Conservation (phyloP, 2,888 invertebrate species). For the Hyposoter dolosus region DNA sequence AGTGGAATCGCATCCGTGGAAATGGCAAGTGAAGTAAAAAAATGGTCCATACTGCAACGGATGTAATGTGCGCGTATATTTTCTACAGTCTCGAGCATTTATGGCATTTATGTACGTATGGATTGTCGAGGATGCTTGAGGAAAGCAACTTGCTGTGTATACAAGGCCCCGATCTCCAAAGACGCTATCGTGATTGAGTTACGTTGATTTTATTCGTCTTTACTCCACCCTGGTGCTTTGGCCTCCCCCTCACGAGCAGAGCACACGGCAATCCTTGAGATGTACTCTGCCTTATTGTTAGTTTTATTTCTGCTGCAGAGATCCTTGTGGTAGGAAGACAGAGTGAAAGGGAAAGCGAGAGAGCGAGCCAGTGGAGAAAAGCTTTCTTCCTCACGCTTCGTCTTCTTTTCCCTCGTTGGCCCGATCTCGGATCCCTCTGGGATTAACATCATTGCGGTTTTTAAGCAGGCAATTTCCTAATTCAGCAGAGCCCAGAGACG, state of each 20-base stretch:
- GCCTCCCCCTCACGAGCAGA: constrained; percentile 37
- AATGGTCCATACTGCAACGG: constrained; percentile 64
- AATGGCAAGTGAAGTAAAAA: constrained; percentile 12
- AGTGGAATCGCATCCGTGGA: constrained; percentile 4
- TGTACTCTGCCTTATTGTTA: constrained; percentile 70
- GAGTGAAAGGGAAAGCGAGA: constrained; percentile 30
- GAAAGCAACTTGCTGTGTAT: constrained; percentile 74
- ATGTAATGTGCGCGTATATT: constrained; percentile 4
- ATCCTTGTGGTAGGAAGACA: constrained; percentile 32
- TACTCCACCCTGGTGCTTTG: constrained; percentile 77
- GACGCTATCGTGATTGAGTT: constrained; percentile 83
- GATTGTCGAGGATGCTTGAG: constrained; percentile 71
- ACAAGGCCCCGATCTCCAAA: constrained; percentile 76
- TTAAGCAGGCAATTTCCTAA: constrained; percentile 84
- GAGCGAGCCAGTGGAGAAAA: constrained; percentile 8
- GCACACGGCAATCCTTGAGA: constrained; percentile 64
- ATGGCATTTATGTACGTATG: constrained; percentile 10
- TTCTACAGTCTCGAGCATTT: not conserved
- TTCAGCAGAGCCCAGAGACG: constrained; percentile 76
- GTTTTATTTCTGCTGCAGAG: constrained; percentile 72
- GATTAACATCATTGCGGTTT: constrained; percentile 84
- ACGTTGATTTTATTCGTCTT: constrained; percentile 84
- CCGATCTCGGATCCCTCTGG: constrained; percentile 70
- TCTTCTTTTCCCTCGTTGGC: constrained; percentile 52
- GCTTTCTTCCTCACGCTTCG: constrained; percentile 54